Conservation (phyloP, 30 jellyfish, hydroid and myxozoan species). For the Aurelia sp. region DNA sequence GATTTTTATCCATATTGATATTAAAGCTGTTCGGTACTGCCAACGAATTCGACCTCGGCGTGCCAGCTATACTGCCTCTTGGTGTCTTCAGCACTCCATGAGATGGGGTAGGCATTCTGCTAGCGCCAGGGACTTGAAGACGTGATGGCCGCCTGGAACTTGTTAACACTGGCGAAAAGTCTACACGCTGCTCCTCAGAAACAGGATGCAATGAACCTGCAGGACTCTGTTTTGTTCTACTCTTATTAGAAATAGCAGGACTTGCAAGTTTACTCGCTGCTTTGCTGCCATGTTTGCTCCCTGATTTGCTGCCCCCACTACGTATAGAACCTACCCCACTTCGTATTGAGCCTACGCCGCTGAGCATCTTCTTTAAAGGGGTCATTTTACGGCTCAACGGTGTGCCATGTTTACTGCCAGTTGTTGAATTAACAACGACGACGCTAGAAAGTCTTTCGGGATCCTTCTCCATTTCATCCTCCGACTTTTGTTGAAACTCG, state of each 20-base stretch:
- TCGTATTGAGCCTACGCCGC: slow-evolving; percentile 46
- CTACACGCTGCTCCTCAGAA: background rate
- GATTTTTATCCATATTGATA: background rate
- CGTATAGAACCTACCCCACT: slow-evolving; percentile 56
- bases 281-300: slow-evolving; percentile 16
- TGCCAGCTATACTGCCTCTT: background rate
- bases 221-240: background rate
- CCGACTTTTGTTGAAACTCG: slow-evolving; percentile 41
- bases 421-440: slow-evolving; percentile 13
- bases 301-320: slow-evolving; percentile 24
- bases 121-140: background rate
- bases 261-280: slow-evolving; percentile 8
- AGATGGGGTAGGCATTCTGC: slow-evolving; percentile 23
- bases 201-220: slow-evolving; percentile 5
- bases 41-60: slow-evolving; percentile 2
- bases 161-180: background rate
- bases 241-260: slow-evolving; percentile 17
- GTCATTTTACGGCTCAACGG: slow-evolving; percentile 39
- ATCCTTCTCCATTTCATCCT: slow-evolving; percentile 37
- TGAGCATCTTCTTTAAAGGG: slow-evolving; percentile 39
- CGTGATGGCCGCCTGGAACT: slow-evolving; percentile 35
- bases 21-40: background rate
- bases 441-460: slow-evolving; percentile 23
- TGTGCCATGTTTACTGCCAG: background rate
- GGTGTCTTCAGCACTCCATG: slow-evolving; percentile 41